Base-by-base conservation (phyloP, 2,113 vertebrate species). In the Phocoena phocoena region DNA sequence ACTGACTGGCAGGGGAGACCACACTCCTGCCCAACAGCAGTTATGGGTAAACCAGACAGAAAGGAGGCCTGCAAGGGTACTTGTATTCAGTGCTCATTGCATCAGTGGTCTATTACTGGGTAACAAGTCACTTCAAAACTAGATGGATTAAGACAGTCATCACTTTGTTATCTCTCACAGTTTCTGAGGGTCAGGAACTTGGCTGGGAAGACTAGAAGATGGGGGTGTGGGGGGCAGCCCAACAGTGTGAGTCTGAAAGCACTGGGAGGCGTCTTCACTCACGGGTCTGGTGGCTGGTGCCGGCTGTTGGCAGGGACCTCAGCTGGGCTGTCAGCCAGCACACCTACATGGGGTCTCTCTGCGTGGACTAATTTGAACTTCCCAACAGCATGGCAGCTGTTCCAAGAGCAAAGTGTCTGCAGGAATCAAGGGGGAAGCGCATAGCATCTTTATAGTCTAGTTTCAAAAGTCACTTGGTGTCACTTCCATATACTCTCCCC, bases 241-340 rank as follows among this genome's bases (percentile, higher is more conserved):
- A 5, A 15, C 21, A 73, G 31, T 31, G n/a, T 50, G 68, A 74
- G 26, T n/a, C 63, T 15, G 67, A 79, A 38, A 15, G 71, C 82
- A 11, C 5, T 65, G 8, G n/a, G 44, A 33, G 36, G 73, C 5
- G 1, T 62, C 36, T 71, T 47, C 44, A 10, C 33, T 18, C 68
- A 5, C 10, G 4, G 17, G 21, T 41, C 47, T 33, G 58, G 38
- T 33, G 41, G 44, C 6, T 13, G 38, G 18, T 12, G 31, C 68
- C 1, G 0, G 13, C 5, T 38, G 63, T 18, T 0, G 1, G 2
- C 4, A 0, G 63, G 44, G 33, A 33, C 47, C 44, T 60, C 65
- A 20, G 63, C 47, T 6, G 28, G 63, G 55, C 65, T 7, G 28
- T 17, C 73, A 28, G 60, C 85, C 41, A 11, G 53, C 60, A 26